Base-by-base conservation (phyloP, 2,888 invertebrate species). In the Melanchra persicariae region DNA sequence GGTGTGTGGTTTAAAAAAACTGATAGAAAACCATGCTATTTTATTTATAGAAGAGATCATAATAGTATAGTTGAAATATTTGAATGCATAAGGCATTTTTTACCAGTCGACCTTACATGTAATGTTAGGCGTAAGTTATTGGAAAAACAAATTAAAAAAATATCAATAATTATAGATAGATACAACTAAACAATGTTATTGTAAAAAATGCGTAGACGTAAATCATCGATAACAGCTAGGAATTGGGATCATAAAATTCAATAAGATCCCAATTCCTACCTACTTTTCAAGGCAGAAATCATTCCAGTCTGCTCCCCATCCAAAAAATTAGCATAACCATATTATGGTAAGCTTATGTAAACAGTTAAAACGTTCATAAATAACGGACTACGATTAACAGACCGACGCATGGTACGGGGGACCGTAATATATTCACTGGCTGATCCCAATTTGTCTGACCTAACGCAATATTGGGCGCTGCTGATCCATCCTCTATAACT, bases 401-500 rank as follows among this genome's bases (percentile, higher is more conserved):
- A 93, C 94, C 94, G 91, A 93, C 93, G 93, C 89, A 90, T 90
- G 91, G 92, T 90, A 89, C 91, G 85, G 91, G 90, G 88, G 90
- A 93, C 93, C 92, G 94, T 95, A 95, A 95, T 95, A 95, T 95
- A 95, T 95, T 95, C 95, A 92, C 93, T 93, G 89, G 91, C 93
- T 93, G 95, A 93, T 94, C 94, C 94, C 95, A 95, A 95, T 95
- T 95, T 95, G 95, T 95, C 95, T 92, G 94, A 94, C 94, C 94
- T 94, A 93, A 94, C 93, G 94, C 93, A 93, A 94, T 95, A 95
- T 94, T 91, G 93, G 90, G 88, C 83, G 85, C 86, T 88, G 88
- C 87, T 88, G 85, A 85, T 90, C 87, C 88, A 79, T 82, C 72
- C 85, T 75, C 85, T 90, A 87, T 87, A 86, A 88, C 88, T 91